phyloP scores from a whole-genome alignment of 1,140 invertebrate species.

The Dinothrombium tinctorium region DNA sequence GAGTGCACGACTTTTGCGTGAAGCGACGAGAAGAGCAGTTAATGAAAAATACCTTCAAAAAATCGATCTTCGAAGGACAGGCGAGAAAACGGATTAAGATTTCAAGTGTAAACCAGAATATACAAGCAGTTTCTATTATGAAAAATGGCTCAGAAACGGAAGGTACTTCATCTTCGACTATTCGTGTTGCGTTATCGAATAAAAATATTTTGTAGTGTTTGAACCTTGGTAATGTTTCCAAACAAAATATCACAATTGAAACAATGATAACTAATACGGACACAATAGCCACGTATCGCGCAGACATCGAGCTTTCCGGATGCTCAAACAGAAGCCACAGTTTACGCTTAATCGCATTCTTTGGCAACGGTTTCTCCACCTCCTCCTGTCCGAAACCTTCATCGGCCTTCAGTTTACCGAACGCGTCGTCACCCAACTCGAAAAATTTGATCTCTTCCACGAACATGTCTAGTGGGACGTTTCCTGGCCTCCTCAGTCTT shows the following conservation, averaged over 20 bases:
- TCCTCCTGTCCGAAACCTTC: conserved; percentile 36
- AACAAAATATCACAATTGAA: conserved; percentile 98
- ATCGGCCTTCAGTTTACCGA: conserved; percentile 72
- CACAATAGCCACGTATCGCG: conserved; percentile 94
- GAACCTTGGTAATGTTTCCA: conserved; percentile 97
- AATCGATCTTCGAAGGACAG: conserved; percentile 92
- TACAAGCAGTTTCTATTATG: conserved; percentile 54
- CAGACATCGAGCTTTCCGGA: conserved; percentile 94
- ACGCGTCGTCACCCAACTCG: conserved; percentile 86
- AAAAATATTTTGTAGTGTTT: conserved; percentile 96
- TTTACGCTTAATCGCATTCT: conserved; percentile 86
- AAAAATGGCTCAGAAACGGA: conserved; percentile 93
- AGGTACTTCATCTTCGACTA: conserved; percentile 84
- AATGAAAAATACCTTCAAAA: conserved; percentile 49
- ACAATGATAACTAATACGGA: conserved; percentile 96
- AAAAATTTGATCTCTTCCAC: conserved; percentile 98
- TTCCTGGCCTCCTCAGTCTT: conserved; percentile 77
- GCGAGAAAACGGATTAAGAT: conserved; percentile 91
- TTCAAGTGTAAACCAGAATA: conserved; percentile 93
- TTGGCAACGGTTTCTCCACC: conserved; percentile 66
- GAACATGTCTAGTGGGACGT: conserved; percentile 93
- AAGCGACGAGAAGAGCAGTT: no score
- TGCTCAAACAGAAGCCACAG: conserved; percentile 88
- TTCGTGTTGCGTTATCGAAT: conserved; percentile 61
- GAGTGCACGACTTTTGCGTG: no score